Conservation (phyloP, 2,113 vertebrate genomes). For the Cariama cristata region DNA sequence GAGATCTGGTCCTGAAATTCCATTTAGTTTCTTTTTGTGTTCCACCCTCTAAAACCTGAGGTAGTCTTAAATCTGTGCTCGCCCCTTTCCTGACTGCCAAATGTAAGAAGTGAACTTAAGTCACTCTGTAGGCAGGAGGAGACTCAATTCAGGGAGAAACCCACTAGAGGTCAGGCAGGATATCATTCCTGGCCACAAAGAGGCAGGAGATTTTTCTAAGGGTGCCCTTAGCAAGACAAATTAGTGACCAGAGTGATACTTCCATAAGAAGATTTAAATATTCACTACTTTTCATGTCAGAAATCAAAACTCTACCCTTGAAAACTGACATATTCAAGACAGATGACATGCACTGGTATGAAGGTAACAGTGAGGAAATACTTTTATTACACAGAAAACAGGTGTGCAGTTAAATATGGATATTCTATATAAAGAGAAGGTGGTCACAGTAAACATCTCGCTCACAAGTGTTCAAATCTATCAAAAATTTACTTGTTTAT, state of each 20-base stretch:
- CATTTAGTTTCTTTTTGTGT: neutral
- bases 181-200: neutral
- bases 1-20: neutral
- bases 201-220: neutral
- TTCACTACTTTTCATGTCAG: neutral
- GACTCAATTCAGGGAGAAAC: neutral
- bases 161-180: slow-evolving; percentile 64
- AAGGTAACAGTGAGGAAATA: neutral
- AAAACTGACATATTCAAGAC: neutral
- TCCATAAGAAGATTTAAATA: neutral
- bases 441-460: neutral
- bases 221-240: neutral
- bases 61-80: neutral
- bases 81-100: neutral
- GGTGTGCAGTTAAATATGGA: neutral
- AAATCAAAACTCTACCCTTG: neutral
- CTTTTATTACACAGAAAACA: neutral
- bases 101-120: neutral
- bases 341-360: neutral
- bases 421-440: neutral
- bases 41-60: neutral
- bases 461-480: neutral
- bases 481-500: neutral
- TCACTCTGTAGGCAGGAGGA: accelerated
- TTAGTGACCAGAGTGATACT: neutral